A percentile compares a stretch with the other conserved stretches of the same genome.
Evolutionary conservation across 2,797 vertebrate genomes (phyloP).

Genomic region (Peromyscus attwateri): DNA sequence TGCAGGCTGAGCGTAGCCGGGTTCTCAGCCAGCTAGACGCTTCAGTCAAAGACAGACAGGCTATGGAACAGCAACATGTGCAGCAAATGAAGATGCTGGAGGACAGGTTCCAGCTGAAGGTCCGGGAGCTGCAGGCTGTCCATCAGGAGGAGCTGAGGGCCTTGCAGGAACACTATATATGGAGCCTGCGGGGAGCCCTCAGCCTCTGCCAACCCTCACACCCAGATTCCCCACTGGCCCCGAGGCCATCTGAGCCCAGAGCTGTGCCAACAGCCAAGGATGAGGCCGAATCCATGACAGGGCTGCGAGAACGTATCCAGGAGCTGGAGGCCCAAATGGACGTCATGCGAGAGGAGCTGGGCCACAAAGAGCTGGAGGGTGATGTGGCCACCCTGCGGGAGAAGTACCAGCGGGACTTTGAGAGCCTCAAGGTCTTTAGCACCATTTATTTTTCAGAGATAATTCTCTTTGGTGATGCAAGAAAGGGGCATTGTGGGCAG

Average conservation of each 20-base stretch:
- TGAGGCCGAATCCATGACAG: conserved; percentile 90
- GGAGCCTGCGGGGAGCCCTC: conserved; percentile 90
- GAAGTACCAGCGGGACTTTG: conserved; percentile 99
- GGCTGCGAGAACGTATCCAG: conserved; percentile 94
- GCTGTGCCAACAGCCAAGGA: conserved; percentile 68
- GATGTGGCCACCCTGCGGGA: conserved; percentile 92
- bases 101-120: conserved; percentile 92
- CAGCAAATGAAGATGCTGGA: conserved; percentile 92
- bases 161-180: conserved; percentile 91
- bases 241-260: conserved; percentile 78
- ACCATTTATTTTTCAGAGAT: conserved; percentile 46
- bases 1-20: conserved; percentile 90
- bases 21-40: conserved; percentile 91
- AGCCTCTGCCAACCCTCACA: conserved; percentile 84
- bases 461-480: not conserved
- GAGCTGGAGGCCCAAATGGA: conserved; percentile 97
- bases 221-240: not conserved
- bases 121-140: conserved; percentile 91
- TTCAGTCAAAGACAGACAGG: conserved; percentile 90
- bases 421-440: conserved; percentile 94
- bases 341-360: conserved; percentile 95
- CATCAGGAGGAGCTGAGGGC: conserved; percentile 93
- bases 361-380: conserved; percentile 94
- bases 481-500: fast-evolving
- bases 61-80: conserved; percentile 90